phyloP scores from a whole-genome alignment of 1,140 invertebrate genomes.

The Philotrypesis tridentata region DNA sequence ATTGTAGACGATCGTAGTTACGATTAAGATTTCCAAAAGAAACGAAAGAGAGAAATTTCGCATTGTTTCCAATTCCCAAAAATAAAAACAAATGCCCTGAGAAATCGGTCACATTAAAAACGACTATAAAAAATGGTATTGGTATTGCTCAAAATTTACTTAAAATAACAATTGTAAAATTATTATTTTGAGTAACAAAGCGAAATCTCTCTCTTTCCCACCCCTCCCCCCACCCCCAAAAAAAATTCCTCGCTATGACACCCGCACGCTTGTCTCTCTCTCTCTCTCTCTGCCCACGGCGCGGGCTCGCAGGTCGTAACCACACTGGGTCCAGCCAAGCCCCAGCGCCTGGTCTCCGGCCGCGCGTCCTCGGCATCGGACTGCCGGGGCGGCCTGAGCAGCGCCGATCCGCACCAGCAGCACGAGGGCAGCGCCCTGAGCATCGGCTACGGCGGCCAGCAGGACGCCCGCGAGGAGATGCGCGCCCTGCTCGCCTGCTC shows the following conservation, averaged over 20 bases:
- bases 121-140: too few species aligned
- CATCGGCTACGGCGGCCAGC: constrained; percentile 43
- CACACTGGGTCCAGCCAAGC: constrained; percentile 82
- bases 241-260: neutral
- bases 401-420: constrained; percentile 4
- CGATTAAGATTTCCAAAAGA: too few species aligned
- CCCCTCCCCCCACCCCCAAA: too few species aligned
- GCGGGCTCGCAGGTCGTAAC: constrained; percentile 89
- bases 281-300: too few species aligned
- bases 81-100: too few species aligned
- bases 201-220: neutral
- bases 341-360: constrained; percentile 74
- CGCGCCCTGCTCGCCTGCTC: constrained; percentile 66
- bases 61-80: neutral
- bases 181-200: too few species aligned
- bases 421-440: neutral
- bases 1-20: too few species aligned
- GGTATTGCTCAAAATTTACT: too few species aligned
- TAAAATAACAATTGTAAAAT: too few species aligned
- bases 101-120: too few species aligned
- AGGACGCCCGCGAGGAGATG: constrained; percentile 70
- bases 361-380: constrained; percentile 61
- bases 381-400: neutral
- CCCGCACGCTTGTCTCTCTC: constrained; percentile 19
- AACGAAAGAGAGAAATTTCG: neutral